Base-by-base conservation (phyloP, 2,113 vertebrate genomes). In the Pyxicephalus adspersus region DNA sequence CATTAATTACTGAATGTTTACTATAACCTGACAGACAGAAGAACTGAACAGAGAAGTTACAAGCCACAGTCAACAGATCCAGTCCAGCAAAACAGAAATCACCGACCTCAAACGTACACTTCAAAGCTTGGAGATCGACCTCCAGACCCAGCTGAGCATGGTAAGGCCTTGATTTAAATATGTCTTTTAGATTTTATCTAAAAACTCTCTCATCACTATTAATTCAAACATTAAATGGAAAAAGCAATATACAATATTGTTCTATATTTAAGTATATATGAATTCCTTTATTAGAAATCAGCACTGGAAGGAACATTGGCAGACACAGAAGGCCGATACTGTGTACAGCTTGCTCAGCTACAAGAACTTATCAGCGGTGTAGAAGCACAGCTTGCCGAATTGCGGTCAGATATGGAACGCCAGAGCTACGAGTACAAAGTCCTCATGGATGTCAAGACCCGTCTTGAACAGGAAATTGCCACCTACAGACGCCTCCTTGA, bases 91-190 rank as follows among this genome's bases (percentile, higher is more conserved):
- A 90, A 94, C 94, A 7, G 95, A 98, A 91, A 91, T 98, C 83
- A 90, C 83, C 0, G 96, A 98, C 91, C 92, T 98, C 2, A 92
- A 95, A 45, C 95, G 96, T 85, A 95, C 93, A 0, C 15, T 97
- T 87, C 97, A 99, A 88, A 91, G 94, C 78, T 88, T 99, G 90
- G 96, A 99, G 90, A 98, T 98, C 0, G 97, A 98, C 76, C 93
- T 99, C 75, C 96, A 99, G 91, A 96, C 97, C 16, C 96, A 98
- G 85, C 94, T 98, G 65, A 99, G 97, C 91, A 98, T 96, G 96
- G 97, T 99, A 81, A 83, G 91, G 17, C 60, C 45, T 57, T 8
- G 2, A 9, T 45, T 45, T 9, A 45, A 15, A 45, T n/a, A n/a
- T n/a, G n/a, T n/a, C n/a, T n/a, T n/a, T n/a, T n/a, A n/a, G n/a